A percentile compares a stretch with the other conserved stretches of the same genome.
Evolutionary conservation across 2,888 invertebrate genomes (phyloP).

Genomic region (Yponomeuta sedellus): DNA sequence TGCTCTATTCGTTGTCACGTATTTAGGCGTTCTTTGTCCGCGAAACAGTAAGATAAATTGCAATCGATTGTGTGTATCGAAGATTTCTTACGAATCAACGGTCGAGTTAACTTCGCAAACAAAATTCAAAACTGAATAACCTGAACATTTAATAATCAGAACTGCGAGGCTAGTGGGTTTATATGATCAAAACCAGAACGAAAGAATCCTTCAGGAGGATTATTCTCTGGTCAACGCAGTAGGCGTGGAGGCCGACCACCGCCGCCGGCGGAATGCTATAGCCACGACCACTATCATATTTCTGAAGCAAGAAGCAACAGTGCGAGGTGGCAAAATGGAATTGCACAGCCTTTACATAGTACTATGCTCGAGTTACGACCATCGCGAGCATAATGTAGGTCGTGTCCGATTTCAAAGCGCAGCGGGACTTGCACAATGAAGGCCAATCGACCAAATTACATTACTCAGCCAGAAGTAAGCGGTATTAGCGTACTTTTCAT

Average conservation of each 20-base stretch:
- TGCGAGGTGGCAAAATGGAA: conserved; percentile 11
- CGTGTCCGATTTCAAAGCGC: conserved; percentile 61
- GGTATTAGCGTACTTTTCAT: conserved; percentile 5
- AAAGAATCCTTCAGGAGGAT: neutral
- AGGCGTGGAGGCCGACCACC: conserved; percentile 12
- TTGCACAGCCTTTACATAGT: conserved; percentile 29
- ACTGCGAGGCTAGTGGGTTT: neutral
- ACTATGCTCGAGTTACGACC: conserved; percentile 53
- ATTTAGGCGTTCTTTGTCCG: no score
- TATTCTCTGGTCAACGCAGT: neutral
- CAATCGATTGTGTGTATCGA: no score
- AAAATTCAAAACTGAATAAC: no score
- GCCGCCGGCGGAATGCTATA: conserved; percentile 15
- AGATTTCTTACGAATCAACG: no score
- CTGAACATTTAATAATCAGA: no score
- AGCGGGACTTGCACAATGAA: conserved; percentile 48
- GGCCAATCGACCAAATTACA: conserved; percentile 15
- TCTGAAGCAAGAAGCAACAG: conserved; percentile 18
- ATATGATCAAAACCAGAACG: neutral
- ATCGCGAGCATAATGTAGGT: conserved; percentile 57
- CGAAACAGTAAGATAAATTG: no score
- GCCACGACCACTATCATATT: conserved; percentile 18
- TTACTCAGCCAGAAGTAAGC: neutral
- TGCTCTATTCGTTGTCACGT: no score
- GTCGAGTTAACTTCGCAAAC: no score